phyloP scores from a whole-genome alignment of 2,113 vertebrate genomes.

The Lampris megalopsis region DNA sequence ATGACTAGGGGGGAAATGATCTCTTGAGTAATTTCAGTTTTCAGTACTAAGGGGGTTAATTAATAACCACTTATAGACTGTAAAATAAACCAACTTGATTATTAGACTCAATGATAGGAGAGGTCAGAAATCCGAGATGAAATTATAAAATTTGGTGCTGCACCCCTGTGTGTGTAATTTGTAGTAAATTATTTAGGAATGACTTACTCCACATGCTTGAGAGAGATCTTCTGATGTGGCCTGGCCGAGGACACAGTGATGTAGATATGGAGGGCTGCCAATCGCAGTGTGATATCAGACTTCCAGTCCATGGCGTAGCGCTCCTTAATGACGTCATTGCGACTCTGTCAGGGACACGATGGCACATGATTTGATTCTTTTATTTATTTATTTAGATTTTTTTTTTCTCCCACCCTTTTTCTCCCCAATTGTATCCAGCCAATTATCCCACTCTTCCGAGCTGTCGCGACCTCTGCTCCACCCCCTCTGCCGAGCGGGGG shows the following conservation, averaged over 20 bases:
- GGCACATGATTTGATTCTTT: neutral
- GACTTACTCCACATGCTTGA: slow-evolving; percentile 98
- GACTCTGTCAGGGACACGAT: slow-evolving; percentile 84
- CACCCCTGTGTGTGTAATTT: slow-evolving; percentile 11
- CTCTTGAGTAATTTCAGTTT: slow-evolving; percentile 54
- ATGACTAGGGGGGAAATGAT: slow-evolving; percentile 43
- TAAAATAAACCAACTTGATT: slow-evolving; percentile 47
- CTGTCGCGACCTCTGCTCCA: too few species aligned
- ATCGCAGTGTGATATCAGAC: slow-evolving; percentile 90
- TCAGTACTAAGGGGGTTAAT: slow-evolving; percentile 54
- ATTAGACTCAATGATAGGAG: slow-evolving; percentile 24
- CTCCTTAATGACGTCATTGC: slow-evolving; percentile 97
- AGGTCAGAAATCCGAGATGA: slow-evolving; percentile 38
- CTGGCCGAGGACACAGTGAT: slow-evolving; percentile 96
- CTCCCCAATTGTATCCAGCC: too few species aligned
- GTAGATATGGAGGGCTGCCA: slow-evolving; percentile 96
- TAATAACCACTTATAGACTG: slow-evolving; percentile 60
- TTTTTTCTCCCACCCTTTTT: too few species aligned
- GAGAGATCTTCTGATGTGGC: slow-evolving; percentile 97
- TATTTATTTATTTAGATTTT: too few species aligned
- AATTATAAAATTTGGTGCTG: slow-evolving; percentile 30
- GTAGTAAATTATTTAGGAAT: slow-evolving; percentile 2
- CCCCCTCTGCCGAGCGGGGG: too few species aligned
- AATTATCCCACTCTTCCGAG: too few species aligned
- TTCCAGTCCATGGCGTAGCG: slow-evolving; percentile 94